A percentile compares a stretch with the other conserved stretches of the same genome.
Conservation (phyloP, 2,113 vertebrate genomes). For the Alethe diademata region DNA sequence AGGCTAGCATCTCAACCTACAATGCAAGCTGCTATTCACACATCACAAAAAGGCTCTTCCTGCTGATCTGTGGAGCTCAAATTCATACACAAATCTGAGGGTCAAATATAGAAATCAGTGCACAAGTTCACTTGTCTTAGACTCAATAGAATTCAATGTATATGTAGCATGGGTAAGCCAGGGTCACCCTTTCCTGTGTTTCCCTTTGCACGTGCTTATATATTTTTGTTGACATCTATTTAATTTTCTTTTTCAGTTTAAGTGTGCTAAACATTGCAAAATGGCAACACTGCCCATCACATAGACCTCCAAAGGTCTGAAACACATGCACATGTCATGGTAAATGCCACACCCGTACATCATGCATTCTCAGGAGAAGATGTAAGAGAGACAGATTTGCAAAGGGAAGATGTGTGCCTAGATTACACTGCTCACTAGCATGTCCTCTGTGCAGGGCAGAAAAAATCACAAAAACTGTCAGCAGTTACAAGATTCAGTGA, state of each 20-base stretch:
- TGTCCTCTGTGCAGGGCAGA: background rate
- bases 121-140: background rate
- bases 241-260: background rate
- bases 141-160: background rate
- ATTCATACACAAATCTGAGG: background rate
- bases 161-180: background rate
- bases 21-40: background rate
- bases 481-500: background rate
- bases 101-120: background rate
- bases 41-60: background rate
- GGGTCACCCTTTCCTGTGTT: background rate
- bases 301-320: background rate
- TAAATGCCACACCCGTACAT: fast-evolving
- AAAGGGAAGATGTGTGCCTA: background rate
- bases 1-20: background rate
- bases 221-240: background rate
- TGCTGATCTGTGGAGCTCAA: background rate
- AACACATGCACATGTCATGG: background rate
- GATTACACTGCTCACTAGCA: background rate
- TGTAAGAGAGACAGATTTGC: background rate
- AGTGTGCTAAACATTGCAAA: background rate
- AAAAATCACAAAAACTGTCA: background rate
- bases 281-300: background rate
- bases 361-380: fast-evolving
- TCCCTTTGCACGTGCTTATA: background rate